Base-by-base conservation (phyloP, 1,140 invertebrate species). In the Hetaerina americana region DNA sequence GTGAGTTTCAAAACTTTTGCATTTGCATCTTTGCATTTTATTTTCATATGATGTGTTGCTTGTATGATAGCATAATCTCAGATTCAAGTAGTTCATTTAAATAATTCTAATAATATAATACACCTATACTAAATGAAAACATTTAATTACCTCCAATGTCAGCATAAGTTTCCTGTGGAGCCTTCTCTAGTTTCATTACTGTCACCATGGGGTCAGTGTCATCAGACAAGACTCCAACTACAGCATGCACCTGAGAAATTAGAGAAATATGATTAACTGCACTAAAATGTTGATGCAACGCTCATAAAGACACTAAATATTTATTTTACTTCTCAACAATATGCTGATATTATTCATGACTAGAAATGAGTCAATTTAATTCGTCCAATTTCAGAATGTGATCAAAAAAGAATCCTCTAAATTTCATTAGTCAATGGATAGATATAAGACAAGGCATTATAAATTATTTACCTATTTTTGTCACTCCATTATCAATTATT, bases 191-290 rank as follows among this genome's bases (percentile, higher is more conserved):
- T 82, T 99, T 99, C 98, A 99, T 99, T 0, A 99, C 98, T 28
- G 96, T 99, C 0, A 99, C 98, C 97, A 99, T 99, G 18, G 98
- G 98, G 85, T 99, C 98, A n/a, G 96, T 98, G 79, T 99, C 98
- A 85, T 99, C 98, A 40, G 94, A 93, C 26, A 99, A 81, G 0
- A 99, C 97, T 75, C 98, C 98, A 66, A 99, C 96, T 49, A 99
- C 97, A 73, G 98, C 96, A 86, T 99, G 97, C 6, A 90, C 89
- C 84, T 86, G 72, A 1, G 73, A 74, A 77, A 66, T 15, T 12
- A 5, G 5, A 57, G 3, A 69, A 68, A 8, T 57, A 26, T 25
- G 0, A 71, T 71, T 49, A 27, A 66, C 18, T 25, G 28, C 26
- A 18, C 5, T 25, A 31, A 71, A 66, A 57, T 31, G 66, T 27